Evolutionary conservation across 2,113 vertebrate species (phyloP).

Genomic region (Larimichthys polyactis): DNA sequence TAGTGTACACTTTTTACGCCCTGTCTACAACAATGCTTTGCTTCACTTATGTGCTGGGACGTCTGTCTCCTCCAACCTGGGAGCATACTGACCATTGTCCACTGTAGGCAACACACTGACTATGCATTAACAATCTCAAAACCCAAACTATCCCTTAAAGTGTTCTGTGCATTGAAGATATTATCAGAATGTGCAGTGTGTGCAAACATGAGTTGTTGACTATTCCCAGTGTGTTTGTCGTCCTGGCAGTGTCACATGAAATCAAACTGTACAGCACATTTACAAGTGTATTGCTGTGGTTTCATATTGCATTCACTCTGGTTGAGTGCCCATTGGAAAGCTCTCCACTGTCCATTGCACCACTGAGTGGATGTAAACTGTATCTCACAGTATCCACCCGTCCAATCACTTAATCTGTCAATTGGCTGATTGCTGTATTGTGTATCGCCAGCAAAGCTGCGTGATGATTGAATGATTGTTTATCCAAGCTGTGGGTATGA

Average conservation of each 20-base stretch:
- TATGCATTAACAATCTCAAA: too few species aligned
- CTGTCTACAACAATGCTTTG: too few species aligned
- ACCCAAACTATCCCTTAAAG: not conserved
- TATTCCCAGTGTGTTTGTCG: conserved; percentile 5
- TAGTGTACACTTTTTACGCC: too few species aligned
- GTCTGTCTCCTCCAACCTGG: too few species aligned
- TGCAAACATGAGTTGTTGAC: conserved; percentile 25
- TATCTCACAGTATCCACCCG: conserved; percentile 33
- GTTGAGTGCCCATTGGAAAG: conserved; percentile 18
- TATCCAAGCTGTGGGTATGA: conserved; percentile 66
- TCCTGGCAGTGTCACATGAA: conserved; percentile 11
- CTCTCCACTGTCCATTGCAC: conserved; percentile 14
- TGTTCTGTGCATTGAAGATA: conserved; percentile 1
- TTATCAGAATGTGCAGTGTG: conserved; percentile 7
- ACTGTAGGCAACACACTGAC: too few species aligned
- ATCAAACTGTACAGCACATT: conserved; percentile 6
- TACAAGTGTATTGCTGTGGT: conserved; percentile 1
- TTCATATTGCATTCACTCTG: conserved; percentile 21
- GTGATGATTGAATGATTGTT: conserved; percentile 75
- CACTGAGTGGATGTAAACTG: conserved; percentile 34
- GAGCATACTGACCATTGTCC: too few species aligned
- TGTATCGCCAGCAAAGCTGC: conserved; percentile 35
- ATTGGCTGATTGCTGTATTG: conserved; percentile 58
- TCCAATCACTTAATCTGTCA: conserved; percentile 66
- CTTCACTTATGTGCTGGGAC: too few species aligned